Evolutionary conservation across 2,797 vertebrate genomes (phyloP).

Genomic region (Alectoris magna): DNA sequence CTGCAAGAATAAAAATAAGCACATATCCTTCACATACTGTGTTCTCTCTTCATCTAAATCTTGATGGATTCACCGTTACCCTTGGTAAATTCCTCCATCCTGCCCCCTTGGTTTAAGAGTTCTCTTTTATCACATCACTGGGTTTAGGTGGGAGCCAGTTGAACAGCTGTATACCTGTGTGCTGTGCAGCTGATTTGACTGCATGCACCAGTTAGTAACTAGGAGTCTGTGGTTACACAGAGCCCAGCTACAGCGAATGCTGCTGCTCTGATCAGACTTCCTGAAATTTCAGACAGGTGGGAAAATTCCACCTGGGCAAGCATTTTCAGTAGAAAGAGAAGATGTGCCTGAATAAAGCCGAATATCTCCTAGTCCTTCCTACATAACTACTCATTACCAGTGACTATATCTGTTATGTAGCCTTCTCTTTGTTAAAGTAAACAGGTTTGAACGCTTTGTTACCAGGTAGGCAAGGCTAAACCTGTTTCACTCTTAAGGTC

Average conservation of each 20-base stretch:
- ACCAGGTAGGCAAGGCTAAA: not conserved
- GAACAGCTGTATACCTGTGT: not conserved
- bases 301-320: slow-evolving; percentile 29
- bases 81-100: not conserved
- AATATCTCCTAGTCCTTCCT: not conserved
- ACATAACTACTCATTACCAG: not conserved
- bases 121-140: not conserved
- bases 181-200: not conserved
- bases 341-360: not conserved
- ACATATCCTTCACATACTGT: not conserved
- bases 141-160: not conserved
- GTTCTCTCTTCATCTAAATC: not conserved
- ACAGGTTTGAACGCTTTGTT: not conserved
- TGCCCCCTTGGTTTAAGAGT: not conserved
- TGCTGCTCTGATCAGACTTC: not conserved
- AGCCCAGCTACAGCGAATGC: not conserved
- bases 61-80: not conserved
- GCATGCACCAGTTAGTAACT: not conserved
- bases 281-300: slow-evolving; percentile 27
- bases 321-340: slow-evolving; percentile 30
- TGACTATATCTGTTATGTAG: not conserved
- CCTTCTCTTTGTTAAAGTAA: not conserved
- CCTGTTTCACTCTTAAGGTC: not conserved
- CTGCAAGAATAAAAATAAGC: rapidly evolving
- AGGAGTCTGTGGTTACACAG: not conserved